Percentiles rank a stretch among this genome's conserved stretches.
Evolutionary conservation across 1,140 invertebrate species (phyloP).

Genomic region (Hestina assimilis): DNA sequence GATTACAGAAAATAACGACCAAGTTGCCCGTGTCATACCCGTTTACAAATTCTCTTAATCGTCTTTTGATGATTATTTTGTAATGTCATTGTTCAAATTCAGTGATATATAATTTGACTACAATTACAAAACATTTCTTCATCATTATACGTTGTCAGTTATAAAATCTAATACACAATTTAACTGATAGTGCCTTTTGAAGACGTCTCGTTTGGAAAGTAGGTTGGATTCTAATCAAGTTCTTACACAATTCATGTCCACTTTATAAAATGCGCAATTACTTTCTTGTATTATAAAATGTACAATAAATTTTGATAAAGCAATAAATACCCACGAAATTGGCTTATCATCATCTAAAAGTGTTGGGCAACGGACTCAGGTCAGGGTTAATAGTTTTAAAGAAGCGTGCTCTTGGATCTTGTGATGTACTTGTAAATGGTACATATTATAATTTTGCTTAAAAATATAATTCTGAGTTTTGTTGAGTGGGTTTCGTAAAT

Average conservation of each 20-base stretch:
- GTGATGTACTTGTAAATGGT: slow-evolving; percentile 12
- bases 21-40: slow-evolving; percentile 42
- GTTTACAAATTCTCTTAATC: slow-evolving; percentile 57
- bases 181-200: slow-evolving; percentile 11
- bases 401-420: slow-evolving; percentile 25
- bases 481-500: neutral
- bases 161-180: slow-evolving; percentile 18
- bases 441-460: neutral
- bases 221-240: slow-evolving; percentile 10
- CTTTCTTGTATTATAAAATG: slow-evolving; percentile 5
- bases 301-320: slow-evolving; percentile 16
- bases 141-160: slow-evolving; percentile 34
- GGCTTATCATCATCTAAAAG: slow-evolving; percentile 29
- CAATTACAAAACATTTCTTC: slow-evolving; percentile 52
- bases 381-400: slow-evolving; percentile 28
- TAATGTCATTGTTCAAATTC: slow-evolving; percentile 34
- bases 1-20: slow-evolving; percentile 54
- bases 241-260: slow-evolving; percentile 6
- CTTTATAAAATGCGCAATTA: slow-evolving; percentile 16
- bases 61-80: slow-evolving; percentile 58
- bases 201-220: slow-evolving; percentile 28
- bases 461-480: neutral
- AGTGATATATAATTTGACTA: slow-evolving; percentile 45
- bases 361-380: slow-evolving; percentile 23
- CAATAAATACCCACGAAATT: slow-evolving; percentile 24